Percentiles rank a stretch among this genome's conserved stretches.
Evolutionary conservation across 2,113 vertebrate genomes (phyloP).

Genomic region (Phalacrocorax brasilianus): DNA sequence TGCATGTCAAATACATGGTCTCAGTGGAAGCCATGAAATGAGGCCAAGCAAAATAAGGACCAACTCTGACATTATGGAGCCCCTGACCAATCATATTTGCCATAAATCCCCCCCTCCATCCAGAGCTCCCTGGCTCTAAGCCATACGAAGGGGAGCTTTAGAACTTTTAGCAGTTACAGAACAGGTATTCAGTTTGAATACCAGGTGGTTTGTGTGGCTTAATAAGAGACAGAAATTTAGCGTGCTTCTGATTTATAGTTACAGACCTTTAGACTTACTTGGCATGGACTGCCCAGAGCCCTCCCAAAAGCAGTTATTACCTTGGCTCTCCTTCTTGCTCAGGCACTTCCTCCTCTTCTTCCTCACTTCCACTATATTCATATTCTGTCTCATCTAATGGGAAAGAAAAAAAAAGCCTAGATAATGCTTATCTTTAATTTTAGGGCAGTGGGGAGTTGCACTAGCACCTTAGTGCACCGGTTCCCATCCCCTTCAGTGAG

Average conservation of each 20-base stretch:
- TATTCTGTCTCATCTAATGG: constrained; percentile 94
- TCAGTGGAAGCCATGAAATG: neutral
- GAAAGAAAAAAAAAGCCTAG: neutral
- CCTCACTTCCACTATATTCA: constrained; percentile 98
- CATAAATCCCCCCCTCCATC: neutral
- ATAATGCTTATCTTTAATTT: neutral
- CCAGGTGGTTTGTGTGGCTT: neutral
- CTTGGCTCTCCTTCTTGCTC: constrained; percentile 98
- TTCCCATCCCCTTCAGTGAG: neutral
- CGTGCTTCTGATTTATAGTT: neutral
- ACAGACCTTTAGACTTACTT: neutral
- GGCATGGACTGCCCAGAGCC: neutral
- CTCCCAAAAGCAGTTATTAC: constrained; percentile 62
- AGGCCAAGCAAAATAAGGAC: constrained; percentile 33
- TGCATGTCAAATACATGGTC: neutral
- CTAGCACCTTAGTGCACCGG: neutral
- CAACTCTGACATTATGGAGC: neutral
- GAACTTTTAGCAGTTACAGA: neutral
- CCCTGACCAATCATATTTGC: neutral
- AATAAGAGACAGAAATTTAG: neutral
- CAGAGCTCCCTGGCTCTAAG: neutral
- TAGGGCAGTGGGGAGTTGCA: neutral
- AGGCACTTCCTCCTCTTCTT: constrained; percentile 95
- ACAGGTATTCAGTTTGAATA: neutral
- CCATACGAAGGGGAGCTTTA: neutral